Base-by-base conservation (phyloP, 2,888 invertebrate genomes). In the Brachypalpus laphriformis region DNA sequence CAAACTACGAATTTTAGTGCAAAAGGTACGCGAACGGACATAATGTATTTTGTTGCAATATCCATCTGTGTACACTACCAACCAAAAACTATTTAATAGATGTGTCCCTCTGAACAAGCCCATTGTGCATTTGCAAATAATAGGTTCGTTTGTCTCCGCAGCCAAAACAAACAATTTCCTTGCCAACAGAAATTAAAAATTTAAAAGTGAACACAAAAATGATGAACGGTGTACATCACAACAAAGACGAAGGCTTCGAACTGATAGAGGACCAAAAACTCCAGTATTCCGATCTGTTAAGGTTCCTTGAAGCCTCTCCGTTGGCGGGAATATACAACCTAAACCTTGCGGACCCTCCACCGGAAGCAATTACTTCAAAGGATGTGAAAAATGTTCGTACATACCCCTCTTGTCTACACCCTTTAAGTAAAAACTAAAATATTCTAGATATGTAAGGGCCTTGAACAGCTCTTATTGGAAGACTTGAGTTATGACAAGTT, bases 391-490 rank as follows among this genome's bases (percentile, higher is more conserved):
- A 57, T 7, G 82, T 83, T 18, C 9, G 66, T 61, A 14, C 3
- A 3, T n/a, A 18, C 28, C 4, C n/a, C n/a, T n/a, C n/a, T n/a
- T n/a, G n/a, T n/a, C n/a, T n/a, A n/a, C n/a, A n/a, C 11, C 16
- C 4, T 34, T 5, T 16, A n/a, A n/a, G 7, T n/a, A n/a, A 0
- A 14, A 0, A 7, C 8, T n/a, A 28, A 34, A 45, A 8, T 6
- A 97, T 92, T 98, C 16, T 14, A 89, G 89, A 87, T 88, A 4
- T 89, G 87, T 45, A 86, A 81, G 65, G 37, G 68, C 4, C 86
- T 89, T 8, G 54, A 77, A 20, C 40, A 72, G n/a, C 28, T 88
- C 0, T 74, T 88, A 22, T 76, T 82, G 0, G 76, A 86, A n/a
- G 88, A 89, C 25, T 40, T 88, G 1, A 88, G 87, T 37, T 81